These are phyloP conservation scores for Cremastinae sp. DNA, from an alignment of 2,888 invertebrate genomes.

Conservation along the genomic window DNA sequence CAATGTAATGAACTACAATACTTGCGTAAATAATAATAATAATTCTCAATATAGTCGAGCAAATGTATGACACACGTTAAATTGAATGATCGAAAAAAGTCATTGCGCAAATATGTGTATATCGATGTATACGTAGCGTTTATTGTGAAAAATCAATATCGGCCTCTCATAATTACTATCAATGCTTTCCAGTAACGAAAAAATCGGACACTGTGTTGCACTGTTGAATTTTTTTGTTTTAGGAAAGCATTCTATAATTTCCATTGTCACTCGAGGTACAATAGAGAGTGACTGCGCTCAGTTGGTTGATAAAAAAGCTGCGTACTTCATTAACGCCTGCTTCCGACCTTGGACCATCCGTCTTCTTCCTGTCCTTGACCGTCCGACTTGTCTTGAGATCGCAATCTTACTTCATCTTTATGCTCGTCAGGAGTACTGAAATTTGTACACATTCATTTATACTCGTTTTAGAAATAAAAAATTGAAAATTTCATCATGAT, in stretches of 20 bases:
- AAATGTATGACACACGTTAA: conserved; percentile 1
- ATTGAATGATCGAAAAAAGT: conserved; percentile 3
- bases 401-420: conserved; percentile 54
- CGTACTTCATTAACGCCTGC: conserved; percentile 72
- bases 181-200: too few species aligned
- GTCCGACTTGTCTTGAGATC: conserved; percentile 59
- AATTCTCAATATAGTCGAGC: conserved; percentile 12
- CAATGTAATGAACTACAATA: conserved; percentile 6
- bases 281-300: conserved; percentile 44
- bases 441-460: conserved; percentile 3
- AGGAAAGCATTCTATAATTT: too few species aligned
- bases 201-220: too few species aligned
- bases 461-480: too few species aligned
- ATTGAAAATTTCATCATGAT: too few species aligned
- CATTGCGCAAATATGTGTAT: conserved; percentile 1
- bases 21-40: conserved; percentile 33
- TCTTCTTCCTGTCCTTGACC: conserved; percentile 63
- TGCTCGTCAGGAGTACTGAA: conserved; percentile 46
- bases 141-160: conserved; percentile 30
- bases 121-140: background rate
- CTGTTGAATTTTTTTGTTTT: too few species aligned
- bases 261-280: conserved; percentile 44
- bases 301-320: conserved; percentile 25
- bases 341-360: conserved; percentile 76
- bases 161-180: conserved; percentile 45